Conservation (phyloP, 2,888 invertebrate species). For the Eilema depressum region DNA sequence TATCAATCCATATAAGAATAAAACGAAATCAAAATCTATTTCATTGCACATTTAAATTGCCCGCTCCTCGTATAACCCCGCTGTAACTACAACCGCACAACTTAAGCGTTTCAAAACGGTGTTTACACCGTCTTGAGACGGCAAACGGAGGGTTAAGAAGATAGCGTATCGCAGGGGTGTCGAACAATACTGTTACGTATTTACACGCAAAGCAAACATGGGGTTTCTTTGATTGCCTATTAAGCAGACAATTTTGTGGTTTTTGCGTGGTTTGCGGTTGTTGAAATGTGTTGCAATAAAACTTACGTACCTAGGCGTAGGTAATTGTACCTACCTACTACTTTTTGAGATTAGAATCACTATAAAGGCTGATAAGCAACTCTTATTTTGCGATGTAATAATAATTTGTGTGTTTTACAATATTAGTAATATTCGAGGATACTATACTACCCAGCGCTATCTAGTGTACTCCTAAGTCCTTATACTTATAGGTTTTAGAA, state of each 20-base stretch:
- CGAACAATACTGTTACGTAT: constrained; percentile 59
- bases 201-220: constrained; percentile 58
- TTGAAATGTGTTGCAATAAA: constrained; percentile 15
- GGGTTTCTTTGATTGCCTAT: constrained; percentile 44
- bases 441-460: not conserved
- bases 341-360: not conserved
- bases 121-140: constrained; percentile 75
- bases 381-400: too few relatives aligned
- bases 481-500: too few relatives aligned
- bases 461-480: not conserved
- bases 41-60: too few relatives aligned
- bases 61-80: constrained; percentile 31
- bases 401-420: too few relatives aligned
- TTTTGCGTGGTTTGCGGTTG: constrained; percentile 36
- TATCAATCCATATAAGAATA: too few relatives aligned
- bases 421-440: not conserved
- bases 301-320: not conserved
- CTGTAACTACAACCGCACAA: constrained; percentile 42
- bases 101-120: constrained; percentile 57
- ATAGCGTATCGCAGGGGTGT: constrained; percentile 66
- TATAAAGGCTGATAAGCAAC: too few relatives aligned
- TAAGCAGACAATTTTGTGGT: constrained; percentile 33
- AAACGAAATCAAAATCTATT: too few relatives aligned
- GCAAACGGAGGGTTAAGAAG: constrained; percentile 71
- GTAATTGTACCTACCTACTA: not conserved